Conservation (phyloP, 2,113 vertebrate genomes). For the Falcunculus frontatus region DNA sequence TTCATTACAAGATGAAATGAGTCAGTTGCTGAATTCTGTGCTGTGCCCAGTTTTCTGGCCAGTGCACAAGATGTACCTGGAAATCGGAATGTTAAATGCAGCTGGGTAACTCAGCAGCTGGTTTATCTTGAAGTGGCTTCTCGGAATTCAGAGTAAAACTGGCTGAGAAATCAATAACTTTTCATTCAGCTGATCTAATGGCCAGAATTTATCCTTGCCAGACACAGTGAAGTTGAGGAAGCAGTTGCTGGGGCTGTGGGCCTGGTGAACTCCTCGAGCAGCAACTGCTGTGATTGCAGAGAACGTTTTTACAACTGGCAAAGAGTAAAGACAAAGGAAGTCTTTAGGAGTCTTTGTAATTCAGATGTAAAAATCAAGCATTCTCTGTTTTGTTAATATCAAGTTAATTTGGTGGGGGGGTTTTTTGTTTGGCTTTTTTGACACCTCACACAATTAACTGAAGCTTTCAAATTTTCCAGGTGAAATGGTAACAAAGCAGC, state of each 20-base stretch:
- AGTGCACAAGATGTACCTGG: neutral
- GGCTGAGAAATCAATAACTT: neutral
- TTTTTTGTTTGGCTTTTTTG: neutral
- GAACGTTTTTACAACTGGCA: neutral
- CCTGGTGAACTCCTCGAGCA: neutral
- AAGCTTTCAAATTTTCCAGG: constrained; percentile 71
- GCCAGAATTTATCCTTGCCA: neutral
- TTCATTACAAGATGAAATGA: neutral
- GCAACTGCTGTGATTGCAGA: neutral
- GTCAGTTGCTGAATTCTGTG: neutral
- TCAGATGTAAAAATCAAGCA: neutral
- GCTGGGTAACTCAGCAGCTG: neutral
- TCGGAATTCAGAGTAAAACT: neutral
- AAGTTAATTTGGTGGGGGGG: neutral
- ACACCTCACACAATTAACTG: neutral
- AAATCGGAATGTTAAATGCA: neutral
- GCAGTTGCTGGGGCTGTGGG: neutral
- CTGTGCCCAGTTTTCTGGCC: neutral
- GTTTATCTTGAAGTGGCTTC: neutral
- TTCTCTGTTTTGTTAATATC: neutral
- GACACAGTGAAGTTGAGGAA: neutral
- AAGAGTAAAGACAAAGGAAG: neutral
- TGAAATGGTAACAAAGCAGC: constrained; percentile 98
- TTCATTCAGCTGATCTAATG: neutral
- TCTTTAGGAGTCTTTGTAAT: neutral